Conservation (phyloP, 2,888 invertebrate genomes). For the Papilio elwesi region DNA sequence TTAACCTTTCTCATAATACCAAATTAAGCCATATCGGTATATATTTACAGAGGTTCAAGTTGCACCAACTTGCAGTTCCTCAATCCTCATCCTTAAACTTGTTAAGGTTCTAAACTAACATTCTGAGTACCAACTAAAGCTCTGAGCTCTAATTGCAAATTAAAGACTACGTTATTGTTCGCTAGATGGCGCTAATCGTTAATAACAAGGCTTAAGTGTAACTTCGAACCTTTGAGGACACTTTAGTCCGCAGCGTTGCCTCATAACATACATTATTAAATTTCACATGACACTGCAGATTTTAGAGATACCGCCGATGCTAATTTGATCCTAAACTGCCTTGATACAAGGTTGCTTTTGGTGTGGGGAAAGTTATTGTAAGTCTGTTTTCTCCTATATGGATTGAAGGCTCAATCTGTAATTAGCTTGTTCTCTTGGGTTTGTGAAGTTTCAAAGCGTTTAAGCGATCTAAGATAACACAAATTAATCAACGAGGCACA, state of each 20-base stretch:
- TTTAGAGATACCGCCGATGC: not conserved
- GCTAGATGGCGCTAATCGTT: slow-evolving; percentile 10
- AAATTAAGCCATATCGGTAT: too few relatives aligned
- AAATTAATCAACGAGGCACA: not conserved
- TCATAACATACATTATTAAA: slow-evolving; percentile 3
- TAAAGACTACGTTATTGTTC: slow-evolving; percentile 6
- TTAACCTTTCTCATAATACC: too few relatives aligned
- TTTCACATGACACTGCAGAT: slow-evolving; percentile 12
- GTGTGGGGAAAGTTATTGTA: not conserved
- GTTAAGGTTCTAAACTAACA: not conserved
- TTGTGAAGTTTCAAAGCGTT: not conserved
- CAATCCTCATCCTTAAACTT: too few relatives aligned
- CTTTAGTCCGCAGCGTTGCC: not conserved
- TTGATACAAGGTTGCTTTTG: not conserved
- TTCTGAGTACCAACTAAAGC: not conserved
- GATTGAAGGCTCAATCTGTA: slow-evolving; percentile 6
- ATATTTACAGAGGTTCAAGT: too few relatives aligned
- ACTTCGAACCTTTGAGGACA: not conserved
- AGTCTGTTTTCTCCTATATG: not conserved
- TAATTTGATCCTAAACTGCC: not conserved
- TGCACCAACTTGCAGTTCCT: too few relatives aligned
- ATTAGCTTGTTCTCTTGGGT: slow-evolving; percentile 1
- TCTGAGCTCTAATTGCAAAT: slow-evolving; percentile 6
- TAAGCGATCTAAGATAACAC: not conserved
- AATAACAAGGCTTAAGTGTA: slow-evolving; percentile 1